Base-by-base conservation (phyloP, 2,888 invertebrate genomes). In the Gortyna flavago region DNA sequence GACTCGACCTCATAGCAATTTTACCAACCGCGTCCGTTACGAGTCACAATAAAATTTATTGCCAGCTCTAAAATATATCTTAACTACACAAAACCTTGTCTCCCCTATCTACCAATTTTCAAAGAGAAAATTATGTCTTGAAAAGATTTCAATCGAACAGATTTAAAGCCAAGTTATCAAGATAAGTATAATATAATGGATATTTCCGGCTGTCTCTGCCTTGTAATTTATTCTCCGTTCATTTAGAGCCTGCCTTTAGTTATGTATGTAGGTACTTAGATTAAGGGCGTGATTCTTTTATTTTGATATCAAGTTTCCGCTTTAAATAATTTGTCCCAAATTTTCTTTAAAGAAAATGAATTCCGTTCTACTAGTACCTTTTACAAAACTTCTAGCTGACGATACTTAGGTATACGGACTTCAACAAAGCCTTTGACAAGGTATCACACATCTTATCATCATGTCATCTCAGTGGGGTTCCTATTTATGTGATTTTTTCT, bases 81-180 rank as follows among this genome's bases (percentile, higher is more conserved):
- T 71, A 71, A 79, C 72, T 85, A 69, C 64, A 84, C 64, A 83
- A 85, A 85, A 79, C 71, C 66, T 75, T 70, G 69, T 66, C 80
- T 41, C 38, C 62, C 48, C 70, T 75, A 79, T 83, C 83, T 85
- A 79, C 77, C 80, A 82, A 82, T 83, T 85, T 72, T 80, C 82
- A 85, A 88, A 80, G 84, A 76, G 82, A 85, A 88, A 88, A 83
- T 87, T 83, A 87, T 87, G 85, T 81, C 84, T 78, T 64, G 48
- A 83, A 85, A 76, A 88, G 87, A 88, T 88, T 82, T 72, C 67
- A 88, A 88, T 88, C 87, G 78, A 84, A 85, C 87, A 84, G 85
- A 88, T 87, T 87, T 88, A 88, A 87, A 77, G 82, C 82, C 62
- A 77, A 81, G 81, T 87, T 87, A 85, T 88, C 85, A 77, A 81